A percentile compares a stretch with the other conserved stretches of the same genome.
These are phyloP conservation scores for Athetis lepigone DNA, from an alignment of 2,888 invertebrate genomes.

Conservation along the genomic window DNA sequence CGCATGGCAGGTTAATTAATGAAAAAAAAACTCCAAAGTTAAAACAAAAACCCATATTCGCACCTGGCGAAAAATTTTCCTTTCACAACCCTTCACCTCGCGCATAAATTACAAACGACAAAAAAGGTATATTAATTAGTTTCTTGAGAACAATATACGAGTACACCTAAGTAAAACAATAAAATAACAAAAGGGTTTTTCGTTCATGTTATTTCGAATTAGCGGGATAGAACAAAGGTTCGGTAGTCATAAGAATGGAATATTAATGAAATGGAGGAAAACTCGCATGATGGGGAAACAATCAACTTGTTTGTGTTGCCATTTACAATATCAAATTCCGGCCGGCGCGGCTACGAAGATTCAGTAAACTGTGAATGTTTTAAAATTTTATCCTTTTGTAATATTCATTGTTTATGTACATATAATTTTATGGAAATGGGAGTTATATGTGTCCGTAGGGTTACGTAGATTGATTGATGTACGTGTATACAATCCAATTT, in stretches of 20 bases:
- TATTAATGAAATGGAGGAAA: conserved; percentile 68
- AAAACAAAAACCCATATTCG: conserved; percentile 14
- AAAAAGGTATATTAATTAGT: conserved; percentile 58
- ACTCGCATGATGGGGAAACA: conserved; percentile 70
- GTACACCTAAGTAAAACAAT: conserved; percentile 46
- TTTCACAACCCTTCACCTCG: conserved; percentile 31
- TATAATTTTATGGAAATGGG: conserved; percentile 25
- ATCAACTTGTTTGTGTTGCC: conserved; percentile 69
- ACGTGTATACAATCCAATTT: conserved; percentile 11
- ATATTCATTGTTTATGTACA: conserved; percentile 33
- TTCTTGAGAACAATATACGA: conserved; percentile 52
- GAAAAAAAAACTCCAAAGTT: conserved; percentile 15
- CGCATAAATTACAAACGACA: conserved; percentile 45
- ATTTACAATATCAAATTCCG: conserved; percentile 72
- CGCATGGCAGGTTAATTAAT: not conserved
- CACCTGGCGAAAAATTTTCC: conserved; percentile 20
- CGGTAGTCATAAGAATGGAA: conserved; percentile 69
- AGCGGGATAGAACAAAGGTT: conserved; percentile 67
- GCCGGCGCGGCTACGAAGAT: conserved; percentile 53
- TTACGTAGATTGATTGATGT: conserved; percentile 39
- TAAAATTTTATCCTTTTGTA: conserved; percentile 36
- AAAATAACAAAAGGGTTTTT: conserved; percentile 54
- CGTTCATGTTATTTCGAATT: conserved; percentile 68
- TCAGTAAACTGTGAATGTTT: conserved; percentile 56
- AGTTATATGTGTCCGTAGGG: conserved; percentile 6